Evolutionary conservation across 2,113 vertebrate genomes (phyloP), one percentile per base, ranked within the genome.

Genomic region (Penelope pileata): DNA sequence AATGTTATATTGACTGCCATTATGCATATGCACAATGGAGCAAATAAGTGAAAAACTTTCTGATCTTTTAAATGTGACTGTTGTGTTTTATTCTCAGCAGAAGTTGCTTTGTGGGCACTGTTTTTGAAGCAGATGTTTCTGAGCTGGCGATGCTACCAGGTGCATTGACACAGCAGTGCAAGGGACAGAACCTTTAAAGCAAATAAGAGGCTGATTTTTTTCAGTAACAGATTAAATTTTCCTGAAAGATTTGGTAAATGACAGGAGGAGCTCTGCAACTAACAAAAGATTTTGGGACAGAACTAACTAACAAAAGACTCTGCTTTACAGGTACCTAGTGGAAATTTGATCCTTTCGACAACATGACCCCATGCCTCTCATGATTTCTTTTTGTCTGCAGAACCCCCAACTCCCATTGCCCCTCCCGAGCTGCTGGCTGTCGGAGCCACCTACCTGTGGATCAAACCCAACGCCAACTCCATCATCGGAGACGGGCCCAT

Each of bases 401-500:
- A 99, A 53, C 99, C 99, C 3, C 99, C 99, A 29, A 99, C 99
- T 0, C 99, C 99, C 27, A 99, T 99, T 1, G 99, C 99, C 0
- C 99, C 99, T 1, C 99, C 99, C 0, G 99, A 99, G 96, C 98
- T 99, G 12, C 98, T 99, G 48, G 98, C 99, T 0, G 99, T 99
- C 2, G 99, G 99, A 5, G 99, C 99, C 95, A 99, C 99, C 1
- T 99, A 99, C 96, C 97, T 99, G 58, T 99, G 99, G 99, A 99
- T 99, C 98, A 99, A 99, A 77, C 99, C 99, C 78, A 99, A 99
- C 1, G 99, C 99, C 95, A 99, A 99, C 97, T 99, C 99, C 92
- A 99, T 99, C 97, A 99, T 99, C 5, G 99, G 99, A 0, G 99
- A 99, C 2, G 99, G 99, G 36, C 99, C 99, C 30, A 99, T 99